Base-by-base conservation (phyloP, 53 echinoderm and acorn worm species). In the Patiria pectinifera region DNA sequence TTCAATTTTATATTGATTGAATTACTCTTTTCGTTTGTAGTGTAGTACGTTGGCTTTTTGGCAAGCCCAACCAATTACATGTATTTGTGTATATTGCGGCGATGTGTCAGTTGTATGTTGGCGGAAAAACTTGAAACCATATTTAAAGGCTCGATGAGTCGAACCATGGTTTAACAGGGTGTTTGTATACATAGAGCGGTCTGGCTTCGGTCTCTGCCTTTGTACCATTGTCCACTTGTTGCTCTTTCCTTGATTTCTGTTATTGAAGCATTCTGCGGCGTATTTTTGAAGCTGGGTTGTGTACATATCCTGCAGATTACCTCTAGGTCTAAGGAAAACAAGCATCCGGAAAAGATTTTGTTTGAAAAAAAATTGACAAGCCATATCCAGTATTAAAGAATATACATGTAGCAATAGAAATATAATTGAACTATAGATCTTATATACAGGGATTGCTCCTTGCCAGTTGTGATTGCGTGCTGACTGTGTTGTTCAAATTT, bases 271-370 rank as follows among this genome's bases (percentile, higher is more conserved):
- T 90, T 90, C 81, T 80, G 43, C 58, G 80, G 60, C 47, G 48
- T 90, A 66, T 81, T 81, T 90, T 90, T 62, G 47, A 69, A 90
- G 90, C 80, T 35, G 69, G 90, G 80, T 81, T 90, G 90, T 81
- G 90, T 90, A 90, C 90, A 90, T 90, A 90, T 63, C 90, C 90
- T 45, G 62, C 80, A 90, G 90, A 90, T 90, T 90, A 90, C 90
- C 63, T 44, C 26, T 48, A 46, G 66, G 81, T 21, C 90, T 80
- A 81, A 90, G 90, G 79, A 90, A 90, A 90, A 90, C 90, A 90
- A 25, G 62, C 77, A 61, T 47, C 61, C 77, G 88, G 79, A 88
- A 88, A 88, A 76, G 21, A 26, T 78, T 78, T 71, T n/a, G n/a
- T 48, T 45, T 13, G 0, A 79, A 18, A 66, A 18, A 66, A 66